These are phyloP conservation scores for Drosophila infuscata DNA, from an alignment of 2,888 invertebrate species.

Conservation along the genomic window DNA sequence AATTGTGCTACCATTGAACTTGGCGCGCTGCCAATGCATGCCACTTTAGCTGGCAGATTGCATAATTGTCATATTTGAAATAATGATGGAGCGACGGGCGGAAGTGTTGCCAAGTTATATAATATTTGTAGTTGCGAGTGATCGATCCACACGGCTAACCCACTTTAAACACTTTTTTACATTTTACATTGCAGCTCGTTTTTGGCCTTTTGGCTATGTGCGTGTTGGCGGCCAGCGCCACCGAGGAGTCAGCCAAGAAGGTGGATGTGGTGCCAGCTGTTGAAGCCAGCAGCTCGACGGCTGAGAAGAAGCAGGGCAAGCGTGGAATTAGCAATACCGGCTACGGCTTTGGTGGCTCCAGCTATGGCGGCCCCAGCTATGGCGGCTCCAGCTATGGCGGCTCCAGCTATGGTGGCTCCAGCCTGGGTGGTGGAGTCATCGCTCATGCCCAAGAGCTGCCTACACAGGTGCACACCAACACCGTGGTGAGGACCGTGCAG, in stretches of 20 bases:
- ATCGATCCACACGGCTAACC: conserved; percentile 43
- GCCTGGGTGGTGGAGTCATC: conserved; percentile 8
- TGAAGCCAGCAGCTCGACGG: conserved; percentile 85
- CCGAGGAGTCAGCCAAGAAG: conserved; percentile 87
- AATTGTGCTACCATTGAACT: conserved; percentile 62
- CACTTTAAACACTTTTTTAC: conserved; percentile 32
- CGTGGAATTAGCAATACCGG: conserved; percentile 88
- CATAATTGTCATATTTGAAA: conserved; percentile 67
- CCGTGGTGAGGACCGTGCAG: conserved; percentile 89
- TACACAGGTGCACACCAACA: conserved; percentile 88
- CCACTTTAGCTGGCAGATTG: conserved; percentile 53
- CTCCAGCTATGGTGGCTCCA: conserved; percentile 83
- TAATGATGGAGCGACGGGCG: conserved; percentile 64
- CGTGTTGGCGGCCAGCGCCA: conserved; percentile 86
- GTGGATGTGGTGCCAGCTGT: conserved; percentile 83
- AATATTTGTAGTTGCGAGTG: conserved; percentile 28
- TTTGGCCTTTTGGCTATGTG: conserved; percentile 87
- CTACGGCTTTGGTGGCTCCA: conserved; percentile 87
- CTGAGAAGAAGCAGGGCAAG: conserved; percentile 91
- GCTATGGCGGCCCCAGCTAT: conserved; percentile 86
- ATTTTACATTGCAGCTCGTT: conserved; percentile 76
- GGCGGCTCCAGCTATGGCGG: conserved; percentile 69
- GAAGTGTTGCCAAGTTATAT: conserved; percentile 53
- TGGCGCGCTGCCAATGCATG: conserved; percentile 58
- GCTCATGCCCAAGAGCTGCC: conserved; percentile 64